Conservation (phyloP, 2,888 invertebrate genomes). For the Dolomedes plantarius region DNA sequence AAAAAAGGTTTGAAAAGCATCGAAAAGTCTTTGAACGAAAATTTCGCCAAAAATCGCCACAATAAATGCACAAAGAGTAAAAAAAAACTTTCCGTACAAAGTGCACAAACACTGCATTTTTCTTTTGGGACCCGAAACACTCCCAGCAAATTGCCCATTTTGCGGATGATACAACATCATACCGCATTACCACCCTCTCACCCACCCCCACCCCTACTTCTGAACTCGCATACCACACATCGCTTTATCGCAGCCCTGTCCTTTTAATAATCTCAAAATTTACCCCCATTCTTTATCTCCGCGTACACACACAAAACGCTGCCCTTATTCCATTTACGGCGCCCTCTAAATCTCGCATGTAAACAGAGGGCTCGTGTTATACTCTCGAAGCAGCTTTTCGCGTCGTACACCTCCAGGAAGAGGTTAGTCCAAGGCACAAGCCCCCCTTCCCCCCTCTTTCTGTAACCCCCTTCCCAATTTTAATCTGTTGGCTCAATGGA, state of each 20-base stretch:
- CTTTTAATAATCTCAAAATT: slow-evolving; percentile 10
- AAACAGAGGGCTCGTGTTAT: slow-evolving; percentile 27
- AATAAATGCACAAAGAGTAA: too few relatives aligned
- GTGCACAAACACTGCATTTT: too few relatives aligned
- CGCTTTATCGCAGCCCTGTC: not conserved
- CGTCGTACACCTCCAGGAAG: too few relatives aligned
- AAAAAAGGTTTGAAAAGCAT: too few relatives aligned
- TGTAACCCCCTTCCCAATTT: not conserved
- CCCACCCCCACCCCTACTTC: not conserved
- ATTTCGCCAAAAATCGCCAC: too few relatives aligned
- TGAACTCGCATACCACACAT: too few relatives aligned
- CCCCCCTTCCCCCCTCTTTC: not conserved
- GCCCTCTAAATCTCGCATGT: slow-evolving; percentile 26
- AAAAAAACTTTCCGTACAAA: too few relatives aligned
- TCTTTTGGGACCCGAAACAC: too few relatives aligned
- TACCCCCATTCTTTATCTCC: slow-evolving; percentile 4
- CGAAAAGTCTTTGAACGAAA: too few relatives aligned
- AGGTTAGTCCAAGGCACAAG: not conserved
- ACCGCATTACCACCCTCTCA: not conserved
- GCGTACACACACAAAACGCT: not conserved
- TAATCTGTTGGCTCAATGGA: slow-evolving; percentile 46
- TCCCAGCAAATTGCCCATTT: not conserved
- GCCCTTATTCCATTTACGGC: slow-evolving; percentile 12
- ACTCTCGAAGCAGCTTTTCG: slow-evolving; percentile 15
- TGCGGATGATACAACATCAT: not conserved